Evolutionary conservation across 1,140 invertebrate species (phyloP), one percentile per base, ranked within the genome.

Genomic region (Drosophila yakuba): DNA sequence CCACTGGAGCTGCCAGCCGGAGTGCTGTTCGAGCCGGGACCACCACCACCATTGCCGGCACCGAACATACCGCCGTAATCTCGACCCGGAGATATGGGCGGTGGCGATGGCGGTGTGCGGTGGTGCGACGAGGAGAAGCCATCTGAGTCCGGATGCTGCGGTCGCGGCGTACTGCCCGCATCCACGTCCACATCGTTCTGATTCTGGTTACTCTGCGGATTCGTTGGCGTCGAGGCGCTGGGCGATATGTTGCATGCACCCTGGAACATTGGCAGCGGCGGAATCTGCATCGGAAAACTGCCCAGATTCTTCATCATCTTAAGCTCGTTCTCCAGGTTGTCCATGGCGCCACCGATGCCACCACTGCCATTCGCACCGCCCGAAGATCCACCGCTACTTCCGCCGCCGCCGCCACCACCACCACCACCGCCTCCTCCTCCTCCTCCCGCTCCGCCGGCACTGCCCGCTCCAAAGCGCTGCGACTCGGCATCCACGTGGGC

Each of bases 251-350:
- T 91, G 72, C 91, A 92, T 0, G 91, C 78, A 4, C 82, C 82
- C 45, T 83, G 85, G 60, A 92, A 92, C 83, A 92, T 92, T 8
- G 92, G 91, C 73, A 92, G 58, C 47, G 91, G 81, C 15, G 91
- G 91, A 43, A 92, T 91, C 59, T 92, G 92, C 91, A 92, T 92
- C 2, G 92, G 91, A 48, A 92, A 92, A 41, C 81, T 92, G 55
- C 86, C 81, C 55, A 92, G 61, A 20, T 90, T 92, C 61, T 92
- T 92, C 91, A 92, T 92, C 83, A 92, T 91, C 55, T 92, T 92
- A 23, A 92, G 78, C 52, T 92, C 91, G 20, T 91, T 92, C 64
- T 92, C 92, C 45, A 92, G 59, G 14, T 85, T 92, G 25, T 92
- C 90, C 77, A 92, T 92, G 25, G 58, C 73, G 1, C 74, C 68